A percentile compares a stretch with the other conserved stretches of the same genome.
These are phyloP conservation scores for Rhinichthys osculus DNA, from an alignment of 2,797 vertebrate genomes.

Conservation along the genomic window DNA sequence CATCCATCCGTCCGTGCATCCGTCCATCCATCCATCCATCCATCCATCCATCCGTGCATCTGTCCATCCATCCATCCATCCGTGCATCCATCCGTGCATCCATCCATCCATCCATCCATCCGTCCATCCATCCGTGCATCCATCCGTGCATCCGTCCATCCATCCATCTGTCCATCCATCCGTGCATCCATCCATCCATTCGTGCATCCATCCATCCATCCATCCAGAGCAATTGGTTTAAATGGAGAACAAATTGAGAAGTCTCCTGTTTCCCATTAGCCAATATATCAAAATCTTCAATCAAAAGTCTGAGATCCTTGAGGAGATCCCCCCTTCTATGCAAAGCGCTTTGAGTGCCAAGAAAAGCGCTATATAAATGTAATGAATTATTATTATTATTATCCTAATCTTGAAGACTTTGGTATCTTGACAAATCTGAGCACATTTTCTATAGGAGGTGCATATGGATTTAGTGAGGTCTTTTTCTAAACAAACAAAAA, in stretches of 20 bases:
- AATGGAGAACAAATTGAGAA: not conserved
- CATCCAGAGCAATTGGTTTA: not conserved
- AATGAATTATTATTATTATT: too few relatives aligned
- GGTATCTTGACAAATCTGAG: not conserved
- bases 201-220: not conserved
- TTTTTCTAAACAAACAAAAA: not conserved
- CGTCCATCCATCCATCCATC: too few relatives aligned
- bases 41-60: accelerated
- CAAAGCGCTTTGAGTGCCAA: too few relatives aligned
- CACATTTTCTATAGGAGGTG: not conserved
- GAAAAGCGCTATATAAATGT: too few relatives aligned
- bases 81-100: too few relatives aligned
- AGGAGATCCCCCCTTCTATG: too few relatives aligned
- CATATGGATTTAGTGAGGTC: not conserved
- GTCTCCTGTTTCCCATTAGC: not conserved
- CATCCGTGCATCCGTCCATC: too few relatives aligned
- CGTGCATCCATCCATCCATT: accelerated
- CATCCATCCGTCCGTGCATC: too few relatives aligned
- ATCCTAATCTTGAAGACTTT: too few relatives aligned
- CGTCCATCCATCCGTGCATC: too few relatives aligned
- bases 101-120: accelerated
- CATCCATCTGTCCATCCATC: too few relatives aligned
- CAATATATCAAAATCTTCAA: not conserved
- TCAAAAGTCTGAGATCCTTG: not conserved
- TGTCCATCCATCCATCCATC: accelerated